phyloP scores from a whole-genome alignment of 2,113 vertebrate species.

The Nothoprocta perdicaria region DNA sequence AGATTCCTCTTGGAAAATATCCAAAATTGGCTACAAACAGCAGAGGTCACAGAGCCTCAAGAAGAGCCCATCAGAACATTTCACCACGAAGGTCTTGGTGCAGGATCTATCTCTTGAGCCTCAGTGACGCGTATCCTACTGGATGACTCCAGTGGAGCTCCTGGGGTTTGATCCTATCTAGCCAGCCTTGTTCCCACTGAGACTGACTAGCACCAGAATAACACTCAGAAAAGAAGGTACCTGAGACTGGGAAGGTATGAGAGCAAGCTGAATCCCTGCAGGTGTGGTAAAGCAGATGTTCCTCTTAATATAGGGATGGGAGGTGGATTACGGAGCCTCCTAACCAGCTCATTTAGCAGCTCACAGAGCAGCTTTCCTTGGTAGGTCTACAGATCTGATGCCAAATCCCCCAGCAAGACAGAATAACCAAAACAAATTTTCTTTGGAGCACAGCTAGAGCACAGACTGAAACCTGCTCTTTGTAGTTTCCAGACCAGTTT shows the following conservation, averaged over 20 bases:
- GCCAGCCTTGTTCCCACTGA: background rate
- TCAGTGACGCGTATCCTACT: background rate
- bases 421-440: background rate
- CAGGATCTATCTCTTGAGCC: background rate
- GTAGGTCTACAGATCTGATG: background rate
- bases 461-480: background rate
- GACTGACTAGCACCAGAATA: background rate
- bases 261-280: background rate
- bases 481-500: background rate
- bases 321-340: conserved; percentile 46
- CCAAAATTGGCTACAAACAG: background rate
- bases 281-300: conserved; percentile 18
- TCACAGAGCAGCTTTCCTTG: background rate
- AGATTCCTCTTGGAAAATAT: background rate
- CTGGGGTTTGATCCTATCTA: background rate
- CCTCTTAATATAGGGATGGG: conserved; percentile 11
- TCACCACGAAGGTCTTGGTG: background rate
- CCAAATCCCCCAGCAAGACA: background rate
- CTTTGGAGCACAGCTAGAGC: background rate
- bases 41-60: background rate
- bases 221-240: background rate
- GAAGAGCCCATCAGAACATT: background rate
- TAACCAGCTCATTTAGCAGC: background rate
- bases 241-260: background rate
- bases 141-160: background rate